Evolutionary conservation across 1,140 invertebrate species (phyloP).

Genomic region (Oryctes rhinoceros): DNA sequence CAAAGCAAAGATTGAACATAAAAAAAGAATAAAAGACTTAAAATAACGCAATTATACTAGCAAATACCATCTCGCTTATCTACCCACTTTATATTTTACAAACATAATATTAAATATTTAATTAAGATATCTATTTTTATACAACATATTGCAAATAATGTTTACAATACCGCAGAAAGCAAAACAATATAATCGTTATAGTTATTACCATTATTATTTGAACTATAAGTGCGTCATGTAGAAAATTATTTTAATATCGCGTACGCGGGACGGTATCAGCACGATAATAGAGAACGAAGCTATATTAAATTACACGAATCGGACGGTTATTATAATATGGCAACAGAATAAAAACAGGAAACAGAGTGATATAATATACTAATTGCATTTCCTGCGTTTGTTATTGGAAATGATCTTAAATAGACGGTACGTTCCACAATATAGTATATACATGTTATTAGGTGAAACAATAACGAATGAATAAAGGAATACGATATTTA

Average conservation of each 20-base stretch:
- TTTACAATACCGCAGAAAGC: neutral
- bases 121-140: constrained; percentile 12
- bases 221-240: neutral
- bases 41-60: too few species aligned
- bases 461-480: too few species aligned
- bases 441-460: too few species aligned
- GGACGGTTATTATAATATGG: neutral
- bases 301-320: constrained; percentile 16
- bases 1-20: too few species aligned
- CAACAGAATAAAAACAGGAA: neutral
- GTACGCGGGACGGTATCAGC: neutral
- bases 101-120: constrained; percentile 9
- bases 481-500: too few species aligned
- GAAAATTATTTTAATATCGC: constrained; percentile 1
- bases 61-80: neutral
- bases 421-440: neutral
- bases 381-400: constrained; percentile 1
- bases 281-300: neutral
- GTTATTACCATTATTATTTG: constrained; percentile 20
- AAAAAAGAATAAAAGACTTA: too few species aligned
- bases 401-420: neutral
- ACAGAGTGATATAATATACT: constrained; percentile 14
- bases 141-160: neutral
- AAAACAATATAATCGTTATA: constrained; percentile 16
- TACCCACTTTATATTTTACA: neutral